Percentiles rank a stretch among this genome's conserved stretches.
These are phyloP conservation scores for Pristionchus pacificus DNA, from an alignment of 1,140 invertebrate genomes.

Conservation along the genomic window DNA sequence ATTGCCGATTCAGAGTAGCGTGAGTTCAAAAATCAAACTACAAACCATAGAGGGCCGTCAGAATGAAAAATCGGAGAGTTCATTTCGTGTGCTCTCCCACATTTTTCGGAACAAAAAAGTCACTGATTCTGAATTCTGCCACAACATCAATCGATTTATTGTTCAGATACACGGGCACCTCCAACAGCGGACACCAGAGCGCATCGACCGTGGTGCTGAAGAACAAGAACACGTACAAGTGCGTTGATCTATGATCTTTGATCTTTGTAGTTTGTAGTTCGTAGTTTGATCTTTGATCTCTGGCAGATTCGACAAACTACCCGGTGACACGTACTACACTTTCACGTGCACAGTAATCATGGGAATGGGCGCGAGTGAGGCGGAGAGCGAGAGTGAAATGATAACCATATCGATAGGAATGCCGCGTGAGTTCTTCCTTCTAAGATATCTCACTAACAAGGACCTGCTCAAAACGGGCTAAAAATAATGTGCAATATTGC, in stretches of 20 bases:
- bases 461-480: no score
- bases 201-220: slow-evolving; percentile 40
- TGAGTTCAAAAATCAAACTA: no score
- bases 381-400: slow-evolving; percentile 52
- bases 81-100: no score
- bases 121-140: no score
- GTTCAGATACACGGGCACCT: slow-evolving; percentile 43
- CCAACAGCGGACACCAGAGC: slow-evolving; percentile 40
- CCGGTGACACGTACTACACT: slow-evolving; percentile 53
- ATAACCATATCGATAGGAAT: slow-evolving; percentile 42
- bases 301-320: slow-evolving; percentile 38
- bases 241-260: no score
- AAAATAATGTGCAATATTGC: slow-evolving; percentile 23
- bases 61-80: not conserved
- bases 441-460: no score
- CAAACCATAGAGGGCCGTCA: not conserved
- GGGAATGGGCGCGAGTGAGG: slow-evolving; percentile 47
- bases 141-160: no score
- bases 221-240: slow-evolving; percentile 16
- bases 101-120: no score
- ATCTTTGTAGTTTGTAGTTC: not conserved
- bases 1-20: slow-evolving; percentile 50
- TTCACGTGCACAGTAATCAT: slow-evolving; percentile 55
- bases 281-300: not conserved
- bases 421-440: slow-evolving; percentile 27